Base-by-base conservation (phyloP, 2,888 invertebrate genomes). In the Lithophane socia region DNA sequence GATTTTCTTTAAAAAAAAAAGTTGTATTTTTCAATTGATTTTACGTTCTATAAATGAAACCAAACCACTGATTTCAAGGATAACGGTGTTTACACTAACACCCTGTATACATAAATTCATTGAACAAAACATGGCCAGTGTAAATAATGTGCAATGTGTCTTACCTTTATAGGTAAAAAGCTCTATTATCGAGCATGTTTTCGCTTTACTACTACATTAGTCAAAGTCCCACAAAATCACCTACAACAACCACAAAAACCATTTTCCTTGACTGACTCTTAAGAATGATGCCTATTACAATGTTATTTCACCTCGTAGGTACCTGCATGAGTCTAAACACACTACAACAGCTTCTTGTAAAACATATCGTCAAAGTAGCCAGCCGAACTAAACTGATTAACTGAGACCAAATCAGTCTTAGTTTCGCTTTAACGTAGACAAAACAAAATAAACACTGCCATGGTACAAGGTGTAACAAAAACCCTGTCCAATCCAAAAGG, bases 371-470 rank as follows among this genome's bases (percentile, higher is more conserved):
- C 49, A 70, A 49, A 66, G 42, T 29, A 73, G 54, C 54, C 54
- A 72, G 47, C 58, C 42, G 29, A 78, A 16, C 72, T 37, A 64
- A 63, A 64, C 21, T 9, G n/a, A 56, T 54, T 54, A 52, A 73
- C 37, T 65, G 71, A 63, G 29, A 61, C 67, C 60, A 61, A 84
- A 77, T 52, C 70, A 44, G 66, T 75, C 42, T n/a, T 63, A 81
- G 69, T 65, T 82, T 77, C 42, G 70, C 70, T 82, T 80, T 64
- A 79, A 76, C 78, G 79, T 87, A 92, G 91, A 72, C 91, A 88
- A 77, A 91, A 92, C 90, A 91, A 87, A 82, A 78, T 77, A 75
- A 72, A 77, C 74, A 76, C 44, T 73, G 54, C 79, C 72, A 86
- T 77, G 84, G 86, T 86, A 2, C 29, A 29, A 3, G 2, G 3